A percentile compares a stretch with the other conserved stretches of the same genome.
Evolutionary conservation across 2,113 vertebrate genomes (phyloP).

Genomic region (Lycaon pictus): DNA sequence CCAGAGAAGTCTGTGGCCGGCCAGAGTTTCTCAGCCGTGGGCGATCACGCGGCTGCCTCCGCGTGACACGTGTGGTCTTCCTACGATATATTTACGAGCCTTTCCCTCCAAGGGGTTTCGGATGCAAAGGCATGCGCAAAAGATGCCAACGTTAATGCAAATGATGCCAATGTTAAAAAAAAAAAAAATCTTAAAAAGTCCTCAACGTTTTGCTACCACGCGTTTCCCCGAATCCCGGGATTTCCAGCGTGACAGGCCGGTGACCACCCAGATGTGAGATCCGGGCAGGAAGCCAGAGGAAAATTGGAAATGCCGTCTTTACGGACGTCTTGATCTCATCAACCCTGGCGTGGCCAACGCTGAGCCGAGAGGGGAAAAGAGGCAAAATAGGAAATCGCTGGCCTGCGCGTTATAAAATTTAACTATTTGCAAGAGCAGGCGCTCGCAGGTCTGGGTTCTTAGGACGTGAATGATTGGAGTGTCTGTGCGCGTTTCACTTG

Average conservation of each 20-base stretch:
- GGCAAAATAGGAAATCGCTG: background rate
- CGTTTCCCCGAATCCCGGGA: background rate
- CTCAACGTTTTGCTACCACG: background rate
- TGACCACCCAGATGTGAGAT: background rate
- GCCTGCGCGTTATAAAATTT: background rate
- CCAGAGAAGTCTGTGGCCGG: background rate
- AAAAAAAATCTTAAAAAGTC: background rate
- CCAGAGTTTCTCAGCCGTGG: background rate
- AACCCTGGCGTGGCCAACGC: background rate
- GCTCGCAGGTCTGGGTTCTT: background rate
- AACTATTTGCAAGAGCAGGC: rapidly evolving
- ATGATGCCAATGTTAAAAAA: background rate
- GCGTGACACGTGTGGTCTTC: rapidly evolving
- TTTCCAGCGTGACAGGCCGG: background rate
- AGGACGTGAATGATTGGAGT: rapidly evolving
- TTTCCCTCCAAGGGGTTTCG: background rate
- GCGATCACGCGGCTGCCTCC: rapidly evolving
- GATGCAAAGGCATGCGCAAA: rapidly evolving
- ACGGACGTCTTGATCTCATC: background rate
- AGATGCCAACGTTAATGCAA: rapidly evolving
- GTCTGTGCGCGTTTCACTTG: background rate
- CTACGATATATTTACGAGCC: rapidly evolving
- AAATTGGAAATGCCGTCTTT: background rate
- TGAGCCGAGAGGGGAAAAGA: background rate
- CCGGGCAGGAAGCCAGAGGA: background rate